phyloP scores from a whole-genome alignment of 2,797 vertebrate genomes.

The Sebastes hubbsi region DNA sequence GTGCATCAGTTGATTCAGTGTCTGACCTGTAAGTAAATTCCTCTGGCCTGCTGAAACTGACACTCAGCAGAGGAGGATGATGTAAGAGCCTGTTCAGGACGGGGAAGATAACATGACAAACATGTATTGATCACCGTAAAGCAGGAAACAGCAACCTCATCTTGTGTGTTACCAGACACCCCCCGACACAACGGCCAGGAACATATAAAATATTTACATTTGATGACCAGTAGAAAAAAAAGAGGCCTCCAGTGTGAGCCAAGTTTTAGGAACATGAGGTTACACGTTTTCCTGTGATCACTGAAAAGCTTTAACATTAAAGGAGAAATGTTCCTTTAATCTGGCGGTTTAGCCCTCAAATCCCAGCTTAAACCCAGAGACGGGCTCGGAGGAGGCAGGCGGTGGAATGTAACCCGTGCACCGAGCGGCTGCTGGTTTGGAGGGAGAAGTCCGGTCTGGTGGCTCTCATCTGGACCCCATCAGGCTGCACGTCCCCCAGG shows the following conservation, averaged over 20 bases:
- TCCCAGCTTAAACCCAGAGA: slow-evolving; percentile 37
- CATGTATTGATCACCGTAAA: slow-evolving; percentile 69
- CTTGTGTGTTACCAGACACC: slow-evolving; percentile 77
- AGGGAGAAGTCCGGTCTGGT: slow-evolving; percentile 63
- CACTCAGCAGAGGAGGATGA: slow-evolving; percentile 65
- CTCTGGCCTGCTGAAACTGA: slow-evolving; percentile 67
- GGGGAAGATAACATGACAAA: slow-evolving; percentile 73
- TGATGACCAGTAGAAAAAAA: slow-evolving; percentile 71
- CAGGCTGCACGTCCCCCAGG: slow-evolving; percentile 72
- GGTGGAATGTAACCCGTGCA: neutral
- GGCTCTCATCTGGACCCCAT: slow-evolving; percentile 81
- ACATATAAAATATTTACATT: slow-evolving; percentile 81
- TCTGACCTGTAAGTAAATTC: slow-evolving; percentile 80
- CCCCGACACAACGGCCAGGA: slow-evolving; percentile 56
- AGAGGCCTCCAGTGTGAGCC: neutral
- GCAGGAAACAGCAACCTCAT: slow-evolving; percentile 77
- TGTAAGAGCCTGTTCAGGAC: slow-evolving; percentile 67
- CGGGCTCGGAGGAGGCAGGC: slow-evolving; percentile 6
- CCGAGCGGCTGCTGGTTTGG: slow-evolving; percentile 41
- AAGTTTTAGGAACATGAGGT: slow-evolving; percentile 14
- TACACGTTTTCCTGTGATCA: slow-evolving; percentile 42
- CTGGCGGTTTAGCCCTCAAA: slow-evolving; percentile 45
- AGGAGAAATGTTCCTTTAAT: slow-evolving; percentile 40
- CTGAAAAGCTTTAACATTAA: slow-evolving; percentile 39
- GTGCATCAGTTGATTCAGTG: slow-evolving; percentile 50